phyloP scores from a whole-genome alignment of 2,888 invertebrate species.

The Incurvaria masculella region DNA sequence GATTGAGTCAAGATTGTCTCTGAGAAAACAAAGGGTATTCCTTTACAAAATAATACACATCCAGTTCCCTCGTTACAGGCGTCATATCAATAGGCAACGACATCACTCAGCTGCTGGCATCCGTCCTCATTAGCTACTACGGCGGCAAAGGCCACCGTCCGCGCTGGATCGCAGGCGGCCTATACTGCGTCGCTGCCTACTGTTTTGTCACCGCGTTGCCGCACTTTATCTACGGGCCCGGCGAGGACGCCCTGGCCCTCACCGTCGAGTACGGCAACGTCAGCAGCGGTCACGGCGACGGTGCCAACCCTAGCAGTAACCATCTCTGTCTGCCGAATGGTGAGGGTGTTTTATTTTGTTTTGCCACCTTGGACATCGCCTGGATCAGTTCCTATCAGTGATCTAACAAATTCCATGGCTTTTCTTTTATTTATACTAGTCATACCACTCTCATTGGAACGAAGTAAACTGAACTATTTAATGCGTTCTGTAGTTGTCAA shows the following conservation, averaged over 20 bases:
- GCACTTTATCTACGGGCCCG: slow-evolving; percentile 66
- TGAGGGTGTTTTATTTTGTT: too few relatives aligned
- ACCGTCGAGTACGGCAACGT: slow-evolving; percentile 54
- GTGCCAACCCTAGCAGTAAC: neutral
- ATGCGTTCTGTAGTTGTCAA: too few relatives aligned
- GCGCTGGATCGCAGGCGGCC: slow-evolving; percentile 65
- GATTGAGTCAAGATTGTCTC: too few relatives aligned
- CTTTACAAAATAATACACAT: too few relatives aligned
- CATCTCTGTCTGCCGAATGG: slow-evolving; percentile 2
- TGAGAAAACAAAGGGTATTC: too few relatives aligned
- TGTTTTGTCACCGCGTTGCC: slow-evolving; percentile 65
- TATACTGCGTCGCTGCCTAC: slow-evolving; percentile 59
- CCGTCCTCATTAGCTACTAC: slow-evolving; percentile 65
- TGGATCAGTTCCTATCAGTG: too few relatives aligned
- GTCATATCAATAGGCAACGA: slow-evolving; percentile 72
- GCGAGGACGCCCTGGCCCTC: slow-evolving; percentile 60
- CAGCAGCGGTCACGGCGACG: slow-evolving; percentile 1
- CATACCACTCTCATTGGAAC: too few relatives aligned
- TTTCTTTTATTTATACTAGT: too few relatives aligned
- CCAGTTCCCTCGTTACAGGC: slow-evolving; percentile 39
- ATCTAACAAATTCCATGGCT: too few relatives aligned
- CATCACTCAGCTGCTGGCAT: slow-evolving; percentile 66
- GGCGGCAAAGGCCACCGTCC: slow-evolving; percentile 69
- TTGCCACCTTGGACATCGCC: too few relatives aligned
- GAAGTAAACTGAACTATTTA: too few relatives aligned